Conservation (phyloP, 2,797 vertebrate species). For the Enteromius anoplus region DNA sequence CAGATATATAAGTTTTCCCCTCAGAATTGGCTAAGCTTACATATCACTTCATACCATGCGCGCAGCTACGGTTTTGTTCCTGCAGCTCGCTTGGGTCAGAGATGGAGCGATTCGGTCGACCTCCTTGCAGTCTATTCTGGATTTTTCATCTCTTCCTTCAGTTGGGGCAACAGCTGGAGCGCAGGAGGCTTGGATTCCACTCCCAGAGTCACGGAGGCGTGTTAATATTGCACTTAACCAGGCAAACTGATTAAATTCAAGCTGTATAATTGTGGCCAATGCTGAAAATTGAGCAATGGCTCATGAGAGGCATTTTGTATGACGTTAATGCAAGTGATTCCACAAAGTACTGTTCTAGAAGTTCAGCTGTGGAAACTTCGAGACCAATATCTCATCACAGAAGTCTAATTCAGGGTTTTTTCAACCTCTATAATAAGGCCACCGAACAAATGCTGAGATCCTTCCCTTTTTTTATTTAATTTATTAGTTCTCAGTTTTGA, state of each 20-base stretch:
- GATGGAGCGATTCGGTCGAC: neutral
- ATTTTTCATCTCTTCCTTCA: slow-evolving; percentile 26
- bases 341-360: neutral
- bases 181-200: slow-evolving; percentile 28
- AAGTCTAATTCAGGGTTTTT: neutral
- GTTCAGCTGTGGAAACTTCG: neutral
- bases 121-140: slow-evolving; percentile 17
- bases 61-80: slow-evolving; percentile 21
- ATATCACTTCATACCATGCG: neutral
- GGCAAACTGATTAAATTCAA: slow-evolving; percentile 11
- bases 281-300: neutral
- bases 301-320: neutral
- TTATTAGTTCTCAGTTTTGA: too few relatives aligned
- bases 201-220: slow-evolving; percentile 4
- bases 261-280: slow-evolving; percentile 11
- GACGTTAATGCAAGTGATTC: slow-evolving; percentile 3
- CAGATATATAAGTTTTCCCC: slow-evolving; percentile 40
- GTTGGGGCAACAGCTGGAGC: slow-evolving; percentile 37
- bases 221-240: slow-evolving; percentile 26
- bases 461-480: neutral
- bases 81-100: neutral
- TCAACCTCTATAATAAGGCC: neutral
- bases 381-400: neutral
- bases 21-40: slow-evolving; percentile 12
- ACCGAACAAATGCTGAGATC: neutral